Base-by-base conservation (phyloP, 2,888 invertebrate genomes). In the Drosophila peninsularis region DNA sequence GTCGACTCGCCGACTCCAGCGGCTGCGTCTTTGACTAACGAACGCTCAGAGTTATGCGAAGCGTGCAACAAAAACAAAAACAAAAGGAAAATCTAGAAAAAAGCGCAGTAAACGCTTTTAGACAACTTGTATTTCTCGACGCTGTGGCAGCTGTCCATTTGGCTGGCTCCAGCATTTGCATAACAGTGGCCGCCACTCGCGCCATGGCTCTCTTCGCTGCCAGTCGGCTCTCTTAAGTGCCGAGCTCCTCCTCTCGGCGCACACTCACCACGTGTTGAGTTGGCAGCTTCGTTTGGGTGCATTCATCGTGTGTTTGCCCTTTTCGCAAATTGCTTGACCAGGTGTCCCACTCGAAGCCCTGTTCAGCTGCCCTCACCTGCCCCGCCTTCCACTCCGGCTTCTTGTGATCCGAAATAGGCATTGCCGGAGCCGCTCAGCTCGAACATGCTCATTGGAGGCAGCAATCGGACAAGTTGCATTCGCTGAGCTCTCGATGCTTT, bases 31-130 rank as follows among this genome's bases (percentile, higher is more conserved):
- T 67, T 64, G 47, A 41, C 61, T 64, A 77, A 71, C 75, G 45
- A 73, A 66, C 61, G 72, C 60, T 71, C 42, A 69, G 69, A 56
- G 71, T 72, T 65, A 63, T 42, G 80, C 65, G 44, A 72, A 69
- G 77, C 67, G 72, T 71, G 71, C 30, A 30, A 11, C 27, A 32
- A 30, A 30, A 47, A 19, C 11, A n/a, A 14, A 13, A 42, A 42
- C 14, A 9, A 5, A 1, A 45, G 1, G 0, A 9, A 27, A 5
- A 44, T 55, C 53, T 65, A 63, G 60, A n/a, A 30, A 5, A 44
- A 60, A 58, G 65, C 65, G 69, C 64, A 53, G 56, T 69, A 68
- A 79, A 79, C 60, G 72, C 67, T 68, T 78, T 76, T 62, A 65
- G 70, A 74, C 78, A 63, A 64, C 60, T 78, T 70, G 57, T 58